Base-by-base conservation (phyloP, 2,797 vertebrate genomes). In the Myripristis murdjan region DNA sequence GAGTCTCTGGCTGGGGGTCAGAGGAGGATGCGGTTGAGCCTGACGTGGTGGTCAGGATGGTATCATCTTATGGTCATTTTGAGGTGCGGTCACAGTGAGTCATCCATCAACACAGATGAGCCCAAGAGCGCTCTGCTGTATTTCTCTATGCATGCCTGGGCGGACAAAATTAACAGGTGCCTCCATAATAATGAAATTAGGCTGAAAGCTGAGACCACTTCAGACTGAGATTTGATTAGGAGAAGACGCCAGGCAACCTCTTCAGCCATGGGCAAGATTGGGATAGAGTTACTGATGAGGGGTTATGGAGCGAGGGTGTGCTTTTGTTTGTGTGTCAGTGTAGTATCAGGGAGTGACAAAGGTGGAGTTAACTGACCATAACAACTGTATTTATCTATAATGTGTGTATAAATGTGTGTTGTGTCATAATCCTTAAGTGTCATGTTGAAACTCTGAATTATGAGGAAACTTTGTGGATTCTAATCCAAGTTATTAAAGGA, bases 191-290 rank as follows among this genome's bases (percentile, higher is more conserved):
- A 92, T 65, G 46, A 53, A 24, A 86, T 92, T 86, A 89, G 53
- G 12, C 2, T 85, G 92, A 92, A 91, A 94, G 75, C 75, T 64
- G 87, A 93, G 79, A 89, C 82, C 89, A 77, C 87, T 91, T 87
- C 66, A 74, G 81, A 46, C 37, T 63, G 64, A 28, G 63, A 92
- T 93, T 63, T 26, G 80, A 93, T 93, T 89, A 83, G 63, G 55
- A n/a, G 46, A 91, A 91, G 90, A 92, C 22, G 73, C 78, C 82
- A 83, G 89, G 84, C 80, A 66, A 87, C 63, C 77, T 82, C 86
- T 75, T 87, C 66, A 23, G 35, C 78, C 68, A 20, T 0, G 37
- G 78, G 68, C 70, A 84, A 72, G 83, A 62, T 46, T 41, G 63
- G 14, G 79, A 87, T 90, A 81, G 61, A 74, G 86, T 90, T 91